phyloP scores from a whole-genome alignment of 2,888 invertebrate genomes.

The Temnothorax ravouxi region DNA sequence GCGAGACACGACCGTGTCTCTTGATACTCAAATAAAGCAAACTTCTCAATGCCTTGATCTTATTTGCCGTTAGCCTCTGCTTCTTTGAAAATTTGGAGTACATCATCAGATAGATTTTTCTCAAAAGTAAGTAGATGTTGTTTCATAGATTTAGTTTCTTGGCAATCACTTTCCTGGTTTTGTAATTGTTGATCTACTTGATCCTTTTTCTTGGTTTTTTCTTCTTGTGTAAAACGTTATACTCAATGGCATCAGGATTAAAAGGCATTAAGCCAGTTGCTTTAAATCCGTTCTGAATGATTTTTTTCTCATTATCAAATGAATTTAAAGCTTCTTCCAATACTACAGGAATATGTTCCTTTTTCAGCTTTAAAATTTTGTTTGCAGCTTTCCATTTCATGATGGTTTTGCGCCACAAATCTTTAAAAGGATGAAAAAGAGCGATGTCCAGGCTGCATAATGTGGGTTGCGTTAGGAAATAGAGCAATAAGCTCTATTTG shows the following conservation, averaged over 20 bases:
- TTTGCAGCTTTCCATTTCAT: neutral
- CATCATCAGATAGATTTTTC: neutral
- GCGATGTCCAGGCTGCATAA: neutral
- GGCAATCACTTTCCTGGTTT: neutral
- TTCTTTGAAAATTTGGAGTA: neutral
- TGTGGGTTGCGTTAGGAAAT: neutral
- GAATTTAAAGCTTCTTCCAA: neutral
- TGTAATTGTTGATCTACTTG: neutral
- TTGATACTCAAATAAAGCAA: too few species aligned
- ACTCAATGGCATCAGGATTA: neutral
- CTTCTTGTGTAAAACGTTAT: neutral
- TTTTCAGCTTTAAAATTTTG: neutral
- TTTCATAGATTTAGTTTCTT: neutral
- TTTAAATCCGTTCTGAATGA: neutral
- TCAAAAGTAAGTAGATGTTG: neutral
- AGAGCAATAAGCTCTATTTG: neutral
- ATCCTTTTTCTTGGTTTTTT: neutral
- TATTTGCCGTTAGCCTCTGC: neutral
- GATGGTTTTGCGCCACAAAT: neutral
- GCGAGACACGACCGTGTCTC: too few species aligned
- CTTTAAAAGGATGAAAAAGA: neutral
- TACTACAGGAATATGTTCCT: neutral
- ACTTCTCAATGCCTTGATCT: too few species aligned
- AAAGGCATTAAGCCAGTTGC: conserved; percentile 6
- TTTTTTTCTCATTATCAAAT: neutral